Conservation (phyloP, 2,888 invertebrate species). For the Melitaea athalia region DNA sequence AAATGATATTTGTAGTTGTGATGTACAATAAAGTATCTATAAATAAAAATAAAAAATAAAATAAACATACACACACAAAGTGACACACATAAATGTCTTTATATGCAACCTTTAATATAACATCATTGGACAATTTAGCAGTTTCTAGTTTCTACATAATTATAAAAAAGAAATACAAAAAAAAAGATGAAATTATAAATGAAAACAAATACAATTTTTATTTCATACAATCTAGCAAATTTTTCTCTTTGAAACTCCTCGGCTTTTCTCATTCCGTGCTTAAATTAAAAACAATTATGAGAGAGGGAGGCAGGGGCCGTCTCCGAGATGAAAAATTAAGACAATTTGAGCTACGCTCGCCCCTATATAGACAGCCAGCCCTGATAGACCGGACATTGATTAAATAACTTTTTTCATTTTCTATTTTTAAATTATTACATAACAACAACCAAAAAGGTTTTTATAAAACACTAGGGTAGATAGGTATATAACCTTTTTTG, state of each 20-base stretch:
- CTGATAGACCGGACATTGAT: constrained; percentile 28
- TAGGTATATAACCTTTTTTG: too few relatives aligned
- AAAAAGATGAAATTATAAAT: not conserved
- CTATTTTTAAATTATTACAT: not conserved
- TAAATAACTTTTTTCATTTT: constrained; percentile 12
- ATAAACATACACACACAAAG: too few relatives aligned
- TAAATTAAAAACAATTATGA: constrained; percentile 81
- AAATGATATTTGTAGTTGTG: too few relatives aligned
- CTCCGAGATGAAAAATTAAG: constrained; percentile 79
- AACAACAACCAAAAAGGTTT: too few relatives aligned
- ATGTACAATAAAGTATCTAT: too few relatives aligned
- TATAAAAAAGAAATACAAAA: not conserved
- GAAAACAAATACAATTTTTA: constrained; percentile 19
- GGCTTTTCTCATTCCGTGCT: constrained; percentile 62
- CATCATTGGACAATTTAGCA: too few relatives aligned
- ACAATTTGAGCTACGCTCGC: constrained; percentile 71
- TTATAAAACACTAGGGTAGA: too few relatives aligned
- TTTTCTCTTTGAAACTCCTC: constrained; percentile 40
- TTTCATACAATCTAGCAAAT: constrained; percentile 29
- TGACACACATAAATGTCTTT: too few relatives aligned
- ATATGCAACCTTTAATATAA: too few relatives aligned
- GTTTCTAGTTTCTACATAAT: not conserved
- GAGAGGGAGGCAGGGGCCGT: constrained; percentile 43
- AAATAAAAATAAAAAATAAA: too few relatives aligned
- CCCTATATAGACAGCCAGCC: constrained; percentile 37